Base-by-base conservation (phyloP, 2,888 invertebrate species). In the Endotricha flammealis region DNA sequence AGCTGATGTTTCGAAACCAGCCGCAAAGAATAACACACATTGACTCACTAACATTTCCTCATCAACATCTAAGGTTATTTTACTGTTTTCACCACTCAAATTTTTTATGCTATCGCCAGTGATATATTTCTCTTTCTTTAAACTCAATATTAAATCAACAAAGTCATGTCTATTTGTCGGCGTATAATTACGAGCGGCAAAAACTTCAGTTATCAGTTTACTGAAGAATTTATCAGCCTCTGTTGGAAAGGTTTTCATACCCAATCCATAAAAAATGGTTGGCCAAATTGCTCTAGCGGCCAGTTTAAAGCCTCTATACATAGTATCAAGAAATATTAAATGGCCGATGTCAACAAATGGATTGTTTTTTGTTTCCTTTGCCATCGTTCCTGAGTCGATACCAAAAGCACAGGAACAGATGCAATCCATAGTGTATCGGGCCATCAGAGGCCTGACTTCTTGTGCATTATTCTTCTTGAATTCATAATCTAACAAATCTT, bases 1-100 rank as follows among this genome's bases (percentile, higher is more conserved):
- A 0, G 64, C 39, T 3, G 64, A 57, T 0, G 66, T 63, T 29
- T 66, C 64, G 28, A 44, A 64, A 1, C 66, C 66, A 12, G 59
- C 64, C 3, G 45, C 52, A 14, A 64, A 66, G 13, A 90, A 87
- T 0, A 85, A 50, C 14, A 86, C 73, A 16, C 34, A 28, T 17
- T 34, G 34, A 1, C 17, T 12, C 6, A 34, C 28, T 9, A 0
- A 4, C 7, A 34, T 12, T 5, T 34, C 34, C 9, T 34, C 34
- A 5, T 34, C 34, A 2, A 27, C 17, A 9, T 17, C 7, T 1
- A 28, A 8, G 2, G 5, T 16, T 5, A 34, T 17, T 27, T 12
- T 34, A n/a, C 13, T 28, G 10, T 20, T 10, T 2, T 17, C 28
- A 4, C 20, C 34, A 11, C 28, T 28, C 17, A 9, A 11, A 28